These are phyloP conservation scores for Megaceryle maxima DNA, from an alignment of 2,113 vertebrate species.

Conservation along the genomic window DNA sequence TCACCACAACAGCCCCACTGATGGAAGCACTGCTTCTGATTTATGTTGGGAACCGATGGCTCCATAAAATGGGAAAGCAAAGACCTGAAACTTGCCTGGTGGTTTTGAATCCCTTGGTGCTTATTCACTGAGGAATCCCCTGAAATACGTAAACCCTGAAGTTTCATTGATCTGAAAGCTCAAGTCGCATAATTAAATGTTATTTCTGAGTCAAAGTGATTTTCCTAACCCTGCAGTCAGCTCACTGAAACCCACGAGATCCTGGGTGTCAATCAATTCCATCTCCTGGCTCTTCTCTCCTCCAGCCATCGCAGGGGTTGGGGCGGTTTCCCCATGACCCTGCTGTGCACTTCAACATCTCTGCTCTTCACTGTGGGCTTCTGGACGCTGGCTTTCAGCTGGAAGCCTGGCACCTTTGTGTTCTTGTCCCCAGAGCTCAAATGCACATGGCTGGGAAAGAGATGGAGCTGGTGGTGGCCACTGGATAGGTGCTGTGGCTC, in stretches of 20 bases:
- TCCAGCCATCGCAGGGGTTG: accelerated
- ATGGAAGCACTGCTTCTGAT: neutral
- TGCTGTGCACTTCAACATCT: too few species aligned
- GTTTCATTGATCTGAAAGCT: neutral
- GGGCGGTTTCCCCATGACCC: accelerated
- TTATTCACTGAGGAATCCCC: neutral
- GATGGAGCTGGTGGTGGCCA: neutral
- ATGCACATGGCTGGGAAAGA: neutral
- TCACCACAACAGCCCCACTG: neutral
- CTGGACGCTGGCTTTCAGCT: neutral
- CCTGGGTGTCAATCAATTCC: too few species aligned
- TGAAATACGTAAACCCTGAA: neutral
- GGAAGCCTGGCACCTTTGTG: neutral
- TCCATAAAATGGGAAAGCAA: neutral
- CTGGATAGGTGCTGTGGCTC: neutral
- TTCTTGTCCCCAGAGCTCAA: neutral
- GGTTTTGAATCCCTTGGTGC: neutral
- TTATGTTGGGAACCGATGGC: neutral
- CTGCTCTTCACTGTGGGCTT: neutral
- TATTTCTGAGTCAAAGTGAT: neutral
- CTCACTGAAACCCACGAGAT: accelerated
- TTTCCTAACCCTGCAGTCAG: neutral
- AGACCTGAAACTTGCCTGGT: neutral
- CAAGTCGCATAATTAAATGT: neutral
- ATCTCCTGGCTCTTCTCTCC: neutral